Conservation (phyloP, 2,888 invertebrate species). For the Hecatera dysodea region DNA sequence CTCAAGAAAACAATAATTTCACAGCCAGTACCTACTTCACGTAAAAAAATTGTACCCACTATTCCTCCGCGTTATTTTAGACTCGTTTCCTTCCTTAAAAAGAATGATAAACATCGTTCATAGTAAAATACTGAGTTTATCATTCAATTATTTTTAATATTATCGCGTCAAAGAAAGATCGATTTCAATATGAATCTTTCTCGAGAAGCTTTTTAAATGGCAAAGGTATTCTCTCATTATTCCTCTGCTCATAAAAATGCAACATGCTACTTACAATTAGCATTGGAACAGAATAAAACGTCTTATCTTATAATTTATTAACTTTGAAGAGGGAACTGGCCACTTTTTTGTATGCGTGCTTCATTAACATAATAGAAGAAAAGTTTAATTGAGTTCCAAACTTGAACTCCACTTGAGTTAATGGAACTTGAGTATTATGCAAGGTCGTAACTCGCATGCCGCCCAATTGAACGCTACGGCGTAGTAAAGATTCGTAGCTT, state of each 20-base stretch:
- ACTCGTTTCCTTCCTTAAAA: background rate
- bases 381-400: conserved; percentile 77
- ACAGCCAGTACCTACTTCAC: background rate
- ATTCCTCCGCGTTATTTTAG: background rate
- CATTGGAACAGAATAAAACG: conserved; percentile 56
- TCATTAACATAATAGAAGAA: conserved; percentile 77
- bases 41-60: background rate
- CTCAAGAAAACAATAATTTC: background rate
- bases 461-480: conserved; percentile 66
- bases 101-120: conserved; percentile 16
- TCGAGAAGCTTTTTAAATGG: conserved; percentile 10
- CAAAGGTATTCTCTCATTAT: conserved; percentile 37
- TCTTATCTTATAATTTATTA: conserved; percentile 67
- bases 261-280: conserved; percentile 60
- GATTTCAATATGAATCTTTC: conserved; percentile 24
- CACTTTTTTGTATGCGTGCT: conserved; percentile 68
- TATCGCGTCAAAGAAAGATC: conserved; percentile 36
- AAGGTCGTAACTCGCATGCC: conserved; percentile 70
- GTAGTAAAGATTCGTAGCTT: conserved; percentile 64
- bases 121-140: conserved; percentile 19
- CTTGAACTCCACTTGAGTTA: conserved; percentile 70
- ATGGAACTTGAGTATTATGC: conserved; percentile 71
- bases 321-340: conserved; percentile 54
- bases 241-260: conserved; percentile 50
- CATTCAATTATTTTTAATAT: conserved; percentile 48